Evolutionary conservation across 2,113 vertebrate species (phyloP).

Genomic region (Zootoca vivipara): DNA sequence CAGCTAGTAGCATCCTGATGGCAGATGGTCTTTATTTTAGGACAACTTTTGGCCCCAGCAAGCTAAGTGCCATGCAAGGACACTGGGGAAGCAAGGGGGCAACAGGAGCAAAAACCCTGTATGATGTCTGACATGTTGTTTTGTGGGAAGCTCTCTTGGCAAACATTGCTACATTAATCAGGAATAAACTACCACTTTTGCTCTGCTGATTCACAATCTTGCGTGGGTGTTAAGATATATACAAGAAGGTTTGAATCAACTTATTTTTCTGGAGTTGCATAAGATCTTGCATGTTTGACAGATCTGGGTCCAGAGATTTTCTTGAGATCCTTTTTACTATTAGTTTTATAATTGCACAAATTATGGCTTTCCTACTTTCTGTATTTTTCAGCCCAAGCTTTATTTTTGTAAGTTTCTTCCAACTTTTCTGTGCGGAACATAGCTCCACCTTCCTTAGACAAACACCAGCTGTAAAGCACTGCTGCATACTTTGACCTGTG

Average conservation of each 20-base stretch:
- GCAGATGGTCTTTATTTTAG: not conserved
- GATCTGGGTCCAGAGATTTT: not conserved
- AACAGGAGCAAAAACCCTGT: not conserved
- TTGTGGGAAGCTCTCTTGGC: not conserved
- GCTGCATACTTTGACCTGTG: not conserved
- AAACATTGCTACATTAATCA: not conserved
- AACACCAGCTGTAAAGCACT: constrained; percentile 4
- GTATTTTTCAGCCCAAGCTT: not conserved
- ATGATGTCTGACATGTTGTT: not conserved
- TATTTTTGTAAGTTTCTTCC: not conserved
- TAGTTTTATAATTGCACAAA: not conserved
- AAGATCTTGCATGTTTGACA: not conserved
- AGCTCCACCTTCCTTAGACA: not conserved
- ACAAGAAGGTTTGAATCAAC: not conserved
- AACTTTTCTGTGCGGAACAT: not conserved
- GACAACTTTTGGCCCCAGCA: not conserved
- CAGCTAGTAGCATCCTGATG: no score
- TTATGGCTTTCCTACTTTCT: not conserved
- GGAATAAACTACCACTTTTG: not conserved
- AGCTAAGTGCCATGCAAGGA: not conserved
- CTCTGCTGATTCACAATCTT: not conserved
- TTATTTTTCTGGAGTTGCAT: not conserved
- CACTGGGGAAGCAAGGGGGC: not conserved
- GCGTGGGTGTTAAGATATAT: not conserved
- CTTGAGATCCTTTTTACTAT: not conserved